Percentiles rank a stretch among this genome's conserved stretches.
Evolutionary conservation across 2,797 vertebrate genomes (phyloP).

Genomic region (Pangasius larnaudii): DNA sequence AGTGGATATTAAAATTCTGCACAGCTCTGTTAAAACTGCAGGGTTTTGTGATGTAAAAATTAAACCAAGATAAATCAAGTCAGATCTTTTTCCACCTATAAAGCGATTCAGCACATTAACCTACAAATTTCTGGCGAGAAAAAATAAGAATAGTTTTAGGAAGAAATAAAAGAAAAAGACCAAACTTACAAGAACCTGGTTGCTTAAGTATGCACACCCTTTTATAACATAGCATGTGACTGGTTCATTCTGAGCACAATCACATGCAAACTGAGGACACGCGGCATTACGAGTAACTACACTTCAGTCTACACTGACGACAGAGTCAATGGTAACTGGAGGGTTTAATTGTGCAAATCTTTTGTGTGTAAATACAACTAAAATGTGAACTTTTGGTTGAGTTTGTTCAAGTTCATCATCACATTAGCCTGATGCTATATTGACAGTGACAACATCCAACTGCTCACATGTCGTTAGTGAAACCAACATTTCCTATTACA

Average conservation of each 20-base stretch:
- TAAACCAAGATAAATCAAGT: not conserved
- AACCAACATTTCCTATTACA: not conserved
- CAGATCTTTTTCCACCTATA: not conserved
- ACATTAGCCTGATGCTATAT: not conserved
- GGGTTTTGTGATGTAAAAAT: not conserved
- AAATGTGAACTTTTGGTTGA: not conserved
- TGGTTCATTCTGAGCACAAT: too few species aligned
- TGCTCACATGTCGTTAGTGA: not conserved
- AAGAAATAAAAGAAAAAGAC: not conserved
- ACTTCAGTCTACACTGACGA: not conserved
- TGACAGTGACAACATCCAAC: not conserved
- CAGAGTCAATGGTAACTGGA: not conserved
- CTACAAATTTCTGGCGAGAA: not conserved
- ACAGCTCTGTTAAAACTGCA: not conserved
- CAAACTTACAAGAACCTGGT: not conserved
- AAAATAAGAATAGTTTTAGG: not conserved
- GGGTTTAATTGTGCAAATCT: not conserved
- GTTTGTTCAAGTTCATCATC: not conserved
- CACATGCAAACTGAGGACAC: not conserved
- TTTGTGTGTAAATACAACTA: not conserved
- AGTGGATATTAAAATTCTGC: not conserved
- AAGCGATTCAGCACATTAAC: not conserved
- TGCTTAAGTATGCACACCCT: slow-evolving; percentile 3
- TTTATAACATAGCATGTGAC: not conserved
- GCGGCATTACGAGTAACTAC: not conserved